Percentiles rank a stretch among this genome's conserved stretches.
Conservation (phyloP, 2,113 vertebrate species). For the Collichthys lucidus region DNA sequence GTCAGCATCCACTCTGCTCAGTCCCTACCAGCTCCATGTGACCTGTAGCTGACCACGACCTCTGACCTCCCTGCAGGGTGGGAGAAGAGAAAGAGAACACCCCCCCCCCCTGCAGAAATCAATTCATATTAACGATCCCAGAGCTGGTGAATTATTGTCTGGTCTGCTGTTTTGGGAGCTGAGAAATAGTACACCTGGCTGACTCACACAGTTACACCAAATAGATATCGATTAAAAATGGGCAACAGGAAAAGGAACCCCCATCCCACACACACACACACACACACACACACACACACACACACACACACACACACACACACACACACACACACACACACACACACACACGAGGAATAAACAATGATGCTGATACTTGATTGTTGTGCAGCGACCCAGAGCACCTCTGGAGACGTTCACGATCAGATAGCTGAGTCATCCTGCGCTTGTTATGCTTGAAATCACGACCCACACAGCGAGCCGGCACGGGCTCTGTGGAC, state of each 20-base stretch:
- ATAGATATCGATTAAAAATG: slow-evolving; percentile 38
- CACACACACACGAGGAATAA: background rate
- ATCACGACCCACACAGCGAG: slow-evolving; percentile 30
- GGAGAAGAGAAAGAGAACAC: background rate
- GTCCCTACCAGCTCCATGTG: slow-evolving; percentile 6
- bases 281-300: background rate
- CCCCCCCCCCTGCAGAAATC: slow-evolving; percentile 13
- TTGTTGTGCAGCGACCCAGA: slow-evolving; percentile 24
- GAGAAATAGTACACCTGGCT: slow-evolving; percentile 24
- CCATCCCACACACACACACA: background rate
- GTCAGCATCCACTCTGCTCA: slow-evolving; percentile 19
- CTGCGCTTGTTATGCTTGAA: slow-evolving; percentile 34
- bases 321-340: background rate
- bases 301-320: background rate
- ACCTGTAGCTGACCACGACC: slow-evolving; percentile 31
- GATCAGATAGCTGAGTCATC: slow-evolving; percentile 68
- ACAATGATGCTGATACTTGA: slow-evolving; percentile 29
- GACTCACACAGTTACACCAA: slow-evolving; percentile 47
- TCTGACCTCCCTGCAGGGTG: slow-evolving; percentile 21
- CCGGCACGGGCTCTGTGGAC: slow-evolving; percentile 7
- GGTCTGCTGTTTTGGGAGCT: slow-evolving; percentile 21
- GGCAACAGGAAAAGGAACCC: slow-evolving; percentile 6
- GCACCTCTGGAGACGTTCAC: slow-evolving; percentile 24
- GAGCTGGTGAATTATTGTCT: slow-evolving; percentile 24
- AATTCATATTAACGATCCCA: background rate